Evolutionary conservation across 2,888 invertebrate species (phyloP).

Genomic region (Cheilosia impressa): DNA sequence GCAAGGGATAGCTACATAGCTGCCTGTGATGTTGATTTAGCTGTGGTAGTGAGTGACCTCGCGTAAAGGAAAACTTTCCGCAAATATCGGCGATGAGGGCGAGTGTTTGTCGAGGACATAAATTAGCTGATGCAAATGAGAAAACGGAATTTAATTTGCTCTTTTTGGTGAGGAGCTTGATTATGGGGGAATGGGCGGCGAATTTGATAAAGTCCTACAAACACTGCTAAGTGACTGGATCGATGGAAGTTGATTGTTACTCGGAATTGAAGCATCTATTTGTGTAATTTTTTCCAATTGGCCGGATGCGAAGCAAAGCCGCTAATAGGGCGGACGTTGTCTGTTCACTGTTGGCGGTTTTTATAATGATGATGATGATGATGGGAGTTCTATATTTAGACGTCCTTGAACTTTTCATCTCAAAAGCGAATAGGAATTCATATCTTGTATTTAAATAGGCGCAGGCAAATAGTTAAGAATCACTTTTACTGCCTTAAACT

Average conservation of each 20-base stretch:
- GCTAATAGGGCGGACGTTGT: background rate
- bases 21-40: background rate
- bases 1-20: slow-evolving; percentile 4
- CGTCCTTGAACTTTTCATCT: too few species aligned
- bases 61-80: background rate
- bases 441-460: too few species aligned
- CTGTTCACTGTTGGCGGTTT: background rate
- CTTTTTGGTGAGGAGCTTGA: slow-evolving; percentile 13
- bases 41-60: slow-evolving; percentile 22
- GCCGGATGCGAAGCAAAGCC: background rate
- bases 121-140: slow-evolving; percentile 25
- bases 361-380: too few species aligned
- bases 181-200: slow-evolving; percentile 30
- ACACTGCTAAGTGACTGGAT: slow-evolving; percentile 27
- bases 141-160: slow-evolving; percentile 11
- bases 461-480: too few species aligned
- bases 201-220: slow-evolving; percentile 19
- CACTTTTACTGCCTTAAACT: too few species aligned
- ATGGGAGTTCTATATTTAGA: too few species aligned
- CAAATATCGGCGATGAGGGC: background rate
- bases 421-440: too few species aligned
- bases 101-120: background rate
- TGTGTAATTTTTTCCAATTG: slow-evolving; percentile 12
- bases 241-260: slow-evolving; percentile 19
- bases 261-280: background rate